Evolutionary conservation across 2,797 vertebrate species (phyloP).

Genomic region (Falco novaeseelandiae): DNA sequence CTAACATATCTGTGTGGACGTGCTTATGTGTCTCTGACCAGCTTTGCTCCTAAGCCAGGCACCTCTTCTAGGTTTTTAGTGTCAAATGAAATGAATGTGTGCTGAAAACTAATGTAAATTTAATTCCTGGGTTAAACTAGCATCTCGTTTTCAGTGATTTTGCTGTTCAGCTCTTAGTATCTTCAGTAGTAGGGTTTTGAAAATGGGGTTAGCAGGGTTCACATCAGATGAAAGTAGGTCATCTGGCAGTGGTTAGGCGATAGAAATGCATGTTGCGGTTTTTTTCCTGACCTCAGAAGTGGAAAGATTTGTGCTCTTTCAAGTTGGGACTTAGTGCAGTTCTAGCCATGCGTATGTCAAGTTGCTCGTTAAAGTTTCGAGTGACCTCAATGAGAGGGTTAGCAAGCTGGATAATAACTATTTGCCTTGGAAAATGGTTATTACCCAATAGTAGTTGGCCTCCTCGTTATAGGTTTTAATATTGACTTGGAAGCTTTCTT

Average conservation of each 20-base stretch:
- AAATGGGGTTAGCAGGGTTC: background rate
- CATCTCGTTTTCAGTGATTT: background rate
- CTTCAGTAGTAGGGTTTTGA: background rate
- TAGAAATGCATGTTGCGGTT: conserved; percentile 9
- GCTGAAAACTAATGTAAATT: background rate
- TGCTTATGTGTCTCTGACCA: background rate
- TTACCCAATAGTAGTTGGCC: background rate
- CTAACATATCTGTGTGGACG: background rate
- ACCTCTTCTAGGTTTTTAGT: background rate
- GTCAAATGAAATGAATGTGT: background rate
- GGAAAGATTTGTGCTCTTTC: background rate
- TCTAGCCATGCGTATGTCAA: background rate
- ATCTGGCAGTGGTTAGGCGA: background rate
- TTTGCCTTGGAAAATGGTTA: conserved; percentile 2
- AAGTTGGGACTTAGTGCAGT: background rate
- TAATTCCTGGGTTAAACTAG: background rate
- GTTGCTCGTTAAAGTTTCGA: background rate
- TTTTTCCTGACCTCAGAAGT: conserved; percentile 41
- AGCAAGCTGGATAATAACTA: background rate
- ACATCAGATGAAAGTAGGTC: background rate
- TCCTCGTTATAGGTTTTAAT: background rate
- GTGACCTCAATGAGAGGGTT: background rate
- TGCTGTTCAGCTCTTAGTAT: background rate
- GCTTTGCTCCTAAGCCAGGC: background rate
- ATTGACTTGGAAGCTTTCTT: background rate